phyloP scores from a whole-genome alignment of 1,140 invertebrate species.

The Ips typographus region DNA sequence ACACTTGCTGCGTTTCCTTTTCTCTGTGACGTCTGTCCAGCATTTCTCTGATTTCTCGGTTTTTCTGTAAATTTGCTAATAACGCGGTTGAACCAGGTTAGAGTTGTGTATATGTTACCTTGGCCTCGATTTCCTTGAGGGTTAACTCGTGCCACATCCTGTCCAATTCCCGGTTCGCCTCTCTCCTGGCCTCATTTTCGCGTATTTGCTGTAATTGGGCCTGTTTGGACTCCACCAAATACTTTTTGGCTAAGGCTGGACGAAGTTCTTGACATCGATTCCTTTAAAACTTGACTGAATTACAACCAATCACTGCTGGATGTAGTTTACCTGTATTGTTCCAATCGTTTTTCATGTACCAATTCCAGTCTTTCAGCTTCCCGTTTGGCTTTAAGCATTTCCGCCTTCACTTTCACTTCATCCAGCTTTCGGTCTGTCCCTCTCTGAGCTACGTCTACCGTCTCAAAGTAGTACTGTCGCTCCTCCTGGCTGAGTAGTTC shows the following conservation, averaged over 20 bases:
- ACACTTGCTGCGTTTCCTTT: conserved; percentile 40
- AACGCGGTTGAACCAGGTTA: too few species aligned
- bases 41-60: conserved; percentile 45
- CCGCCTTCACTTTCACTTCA: conserved; percentile 44
- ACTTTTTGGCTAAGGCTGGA: conserved; percentile 40
- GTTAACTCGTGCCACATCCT: conserved; percentile 47
- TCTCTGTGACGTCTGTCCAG: conserved; percentile 37
- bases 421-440: conserved; percentile 41
- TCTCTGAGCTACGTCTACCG: conserved; percentile 45
- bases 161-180: conserved; percentile 47
- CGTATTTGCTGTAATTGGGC: conserved; percentile 49
- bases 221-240: conserved; percentile 47
- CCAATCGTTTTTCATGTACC: conserved; percentile 47
- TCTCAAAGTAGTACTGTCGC: conserved; percentile 42
- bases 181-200: conserved; percentile 47
- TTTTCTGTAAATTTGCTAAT: conserved; percentile 33
- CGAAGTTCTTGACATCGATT: conserved; percentile 43
- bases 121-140: conserved; percentile 41
- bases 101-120: conserved; percentile 36
- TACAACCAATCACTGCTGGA: neutral
- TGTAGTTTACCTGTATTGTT: conserved; percentile 47
- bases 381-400: conserved; percentile 41
- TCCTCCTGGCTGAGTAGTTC: conserved; percentile 46
- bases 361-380: conserved; percentile 47
- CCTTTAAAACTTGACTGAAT: conserved; percentile 20